Base-by-base conservation (phyloP, 2,888 invertebrate genomes). In the Cataglyphis rosenhaueri region DNA sequence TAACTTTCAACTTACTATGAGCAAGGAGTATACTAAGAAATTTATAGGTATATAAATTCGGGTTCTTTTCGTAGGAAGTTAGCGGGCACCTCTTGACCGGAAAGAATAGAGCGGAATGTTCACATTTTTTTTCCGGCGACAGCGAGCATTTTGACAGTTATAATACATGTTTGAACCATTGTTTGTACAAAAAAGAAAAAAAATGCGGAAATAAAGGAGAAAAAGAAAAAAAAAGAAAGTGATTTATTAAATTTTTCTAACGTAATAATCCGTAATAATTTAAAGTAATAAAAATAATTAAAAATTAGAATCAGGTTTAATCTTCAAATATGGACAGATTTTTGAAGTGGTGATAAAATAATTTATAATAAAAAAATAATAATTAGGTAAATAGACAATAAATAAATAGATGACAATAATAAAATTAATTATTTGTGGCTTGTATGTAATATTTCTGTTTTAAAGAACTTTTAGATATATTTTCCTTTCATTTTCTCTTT, bases 121-220 rank as follows among this genome's bases (percentile, higher is more conserved):
- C 55, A 66, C 12, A 64, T 59, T 71, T 82, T 85, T 82, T 81
- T 83, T 68, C 57, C 68, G 62, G 73, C 84, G 83, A 83, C 82
- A 81, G 74, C 86, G 78, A 86, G 83, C 86, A 83, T 87, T 89
- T 87, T 89, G 88, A 89, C 88, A 86, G 87, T 86, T 88, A 89
- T 91, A 92, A 92, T 91, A 90, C 88, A 91, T 88, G 90, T 90
- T 92, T 88, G 90, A 91, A 89, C 90, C 90, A 87, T 84, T 68
- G 62, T 48, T 85, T 35, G 75, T 73, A 79, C 10, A 62, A 59
- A 75, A 48, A 62, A 66, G 84, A 21, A 70, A 86, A 81, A 78
- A 75, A 70, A n/a, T 78, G 48, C 41, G 65, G 57, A 71, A 83
- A 78, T 55, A 66, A 29, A 35, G 52, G 48, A 57, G 12, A 62